phyloP scores from a whole-genome alignment of 2,113 vertebrate species.

The Lichenostomus cassidix region DNA sequence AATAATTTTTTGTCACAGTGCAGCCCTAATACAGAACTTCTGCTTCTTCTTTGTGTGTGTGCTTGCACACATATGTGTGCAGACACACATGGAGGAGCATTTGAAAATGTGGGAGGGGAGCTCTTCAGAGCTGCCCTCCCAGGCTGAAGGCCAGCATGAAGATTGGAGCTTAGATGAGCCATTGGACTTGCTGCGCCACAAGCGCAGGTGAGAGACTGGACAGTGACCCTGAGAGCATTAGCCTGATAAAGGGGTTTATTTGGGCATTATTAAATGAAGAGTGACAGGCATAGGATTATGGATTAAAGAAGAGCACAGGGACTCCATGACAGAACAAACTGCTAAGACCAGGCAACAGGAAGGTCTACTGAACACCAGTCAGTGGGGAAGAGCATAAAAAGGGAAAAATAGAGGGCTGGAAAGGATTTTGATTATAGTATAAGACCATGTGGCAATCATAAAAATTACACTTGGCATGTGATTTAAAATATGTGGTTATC shows the following conservation, averaged over 20 bases:
- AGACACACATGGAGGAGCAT: neutral
- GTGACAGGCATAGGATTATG: neutral
- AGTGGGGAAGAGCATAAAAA: neutral
- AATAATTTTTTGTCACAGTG: neutral
- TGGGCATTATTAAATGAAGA: neutral
- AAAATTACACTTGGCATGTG: neutral
- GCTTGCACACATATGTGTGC: rapidly evolving
- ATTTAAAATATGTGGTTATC: neutral
- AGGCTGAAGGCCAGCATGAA: neutral
- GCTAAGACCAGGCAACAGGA: neutral
- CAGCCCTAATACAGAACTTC: neutral
- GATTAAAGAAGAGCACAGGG: neutral
- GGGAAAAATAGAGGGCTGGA: neutral
- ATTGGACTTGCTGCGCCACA: neutral
- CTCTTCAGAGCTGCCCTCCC: neutral
- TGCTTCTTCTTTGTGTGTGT: neutral
- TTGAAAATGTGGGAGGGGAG: neutral
- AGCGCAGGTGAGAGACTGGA: neutral
- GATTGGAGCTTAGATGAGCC: neutral
- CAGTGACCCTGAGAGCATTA: neutral
- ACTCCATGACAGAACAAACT: neutral
- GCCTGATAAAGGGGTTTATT: neutral
- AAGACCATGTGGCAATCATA: neutral
- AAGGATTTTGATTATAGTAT: neutral
- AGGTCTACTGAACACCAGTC: neutral